phyloP scores from a whole-genome alignment of 2,888 invertebrate genomes.

The Lamellibrachia columna region DNA sequence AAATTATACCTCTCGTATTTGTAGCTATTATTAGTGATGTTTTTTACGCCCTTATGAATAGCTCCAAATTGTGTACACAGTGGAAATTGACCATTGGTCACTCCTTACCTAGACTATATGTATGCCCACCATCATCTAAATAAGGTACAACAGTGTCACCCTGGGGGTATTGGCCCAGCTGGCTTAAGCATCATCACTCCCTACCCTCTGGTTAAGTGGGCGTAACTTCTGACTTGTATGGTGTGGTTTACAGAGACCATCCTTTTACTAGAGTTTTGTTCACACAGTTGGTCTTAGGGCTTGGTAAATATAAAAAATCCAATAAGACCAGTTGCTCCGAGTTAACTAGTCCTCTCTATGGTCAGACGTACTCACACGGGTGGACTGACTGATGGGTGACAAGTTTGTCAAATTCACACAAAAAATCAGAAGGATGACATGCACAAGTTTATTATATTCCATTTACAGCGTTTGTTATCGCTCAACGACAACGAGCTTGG shows the following conservation, averaged over 20 bases:
- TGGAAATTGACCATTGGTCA: too few relatives aligned
- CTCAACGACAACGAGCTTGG: too few relatives aligned
- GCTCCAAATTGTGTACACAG: too few relatives aligned
- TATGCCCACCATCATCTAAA: neutral
- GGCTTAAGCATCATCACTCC: neutral
- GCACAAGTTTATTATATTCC: neutral
- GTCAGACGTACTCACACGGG: neutral
- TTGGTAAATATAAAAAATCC: too few relatives aligned
- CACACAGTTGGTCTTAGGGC: neutral
- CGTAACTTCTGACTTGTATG: neutral
- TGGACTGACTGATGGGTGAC: neutral
- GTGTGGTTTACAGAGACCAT: neutral
- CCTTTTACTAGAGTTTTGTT: neutral
- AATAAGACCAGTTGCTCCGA: neutral
- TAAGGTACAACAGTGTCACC: neutral
- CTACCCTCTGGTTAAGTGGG: neutral
- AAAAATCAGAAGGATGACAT: neutral
- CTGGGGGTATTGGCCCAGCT: neutral
- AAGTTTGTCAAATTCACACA: neutral
- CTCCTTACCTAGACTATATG: neutral
- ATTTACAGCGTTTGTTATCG: too few relatives aligned
- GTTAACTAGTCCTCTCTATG: neutral
- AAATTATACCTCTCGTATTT: too few relatives aligned
- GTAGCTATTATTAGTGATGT: too few relatives aligned
- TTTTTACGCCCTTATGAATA: too few relatives aligned